phyloP scores from a whole-genome alignment of 1,140 invertebrate genomes.

The Papilio machaon region DNA sequence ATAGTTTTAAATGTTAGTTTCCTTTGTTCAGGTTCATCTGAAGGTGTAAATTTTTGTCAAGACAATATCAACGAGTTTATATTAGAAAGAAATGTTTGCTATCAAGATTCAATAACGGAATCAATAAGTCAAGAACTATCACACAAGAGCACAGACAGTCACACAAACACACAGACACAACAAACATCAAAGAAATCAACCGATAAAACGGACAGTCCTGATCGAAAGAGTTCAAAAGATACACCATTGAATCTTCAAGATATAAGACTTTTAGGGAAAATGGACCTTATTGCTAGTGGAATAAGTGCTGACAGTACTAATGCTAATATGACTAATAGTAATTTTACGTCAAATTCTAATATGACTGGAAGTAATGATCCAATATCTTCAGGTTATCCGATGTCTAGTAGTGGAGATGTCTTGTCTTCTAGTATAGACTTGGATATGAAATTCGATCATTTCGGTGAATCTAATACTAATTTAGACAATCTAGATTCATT shows the following conservation, averaged over 20 bases:
- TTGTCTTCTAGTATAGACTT: constrained; percentile 78
- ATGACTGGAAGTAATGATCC: constrained; percentile 77
- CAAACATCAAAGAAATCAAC: constrained; percentile 64
- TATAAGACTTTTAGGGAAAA: constrained; percentile 62
- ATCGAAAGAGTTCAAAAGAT: constrained; percentile 75
- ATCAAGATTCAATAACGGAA: constrained; percentile 79
- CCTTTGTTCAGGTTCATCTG: constrained; percentile 62
- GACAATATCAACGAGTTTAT: constrained; percentile 79
- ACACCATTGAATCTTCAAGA: constrained; percentile 73
- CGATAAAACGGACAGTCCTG: constrained; percentile 72
- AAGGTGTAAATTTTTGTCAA: constrained; percentile 70
- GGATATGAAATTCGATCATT: constrained; percentile 82
- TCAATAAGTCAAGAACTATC: constrained; percentile 75
- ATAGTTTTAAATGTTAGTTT: constrained; percentile 11
- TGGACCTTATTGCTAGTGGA: constrained; percentile 64
- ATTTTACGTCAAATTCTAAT: constrained; percentile 77
- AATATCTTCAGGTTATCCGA: constrained; percentile 73
- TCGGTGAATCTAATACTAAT: constrained; percentile 72
- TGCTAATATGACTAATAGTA: constrained; percentile 75
- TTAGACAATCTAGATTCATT: constrained; percentile 58
- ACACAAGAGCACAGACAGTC: constrained; percentile 71
- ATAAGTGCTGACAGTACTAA: constrained; percentile 75
- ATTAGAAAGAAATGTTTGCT: constrained; percentile 79
- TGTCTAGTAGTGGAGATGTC: constrained; percentile 75
- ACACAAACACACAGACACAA: constrained; percentile 54